A percentile compares a stretch with the other conserved stretches of the same genome.
phyloP scores from a whole-genome alignment of 2,113 vertebrate species.

The Mustela nigripes region DNA sequence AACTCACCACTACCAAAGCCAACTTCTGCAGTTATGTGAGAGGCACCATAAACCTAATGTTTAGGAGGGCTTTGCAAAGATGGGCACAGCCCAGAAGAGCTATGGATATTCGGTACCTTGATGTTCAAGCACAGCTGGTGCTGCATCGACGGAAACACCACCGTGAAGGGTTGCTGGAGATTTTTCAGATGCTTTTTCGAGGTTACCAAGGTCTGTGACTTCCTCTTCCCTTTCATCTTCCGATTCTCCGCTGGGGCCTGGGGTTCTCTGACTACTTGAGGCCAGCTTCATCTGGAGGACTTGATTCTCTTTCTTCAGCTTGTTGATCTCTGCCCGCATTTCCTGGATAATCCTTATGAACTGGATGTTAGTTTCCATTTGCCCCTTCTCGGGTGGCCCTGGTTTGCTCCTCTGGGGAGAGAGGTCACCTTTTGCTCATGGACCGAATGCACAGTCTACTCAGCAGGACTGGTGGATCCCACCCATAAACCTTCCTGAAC shows the following conservation, averaged over 20 bases:
- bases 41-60: neutral
- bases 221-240: neutral
- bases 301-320: slow-evolving; percentile 92
- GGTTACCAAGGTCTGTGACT: accelerated
- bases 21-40: neutral
- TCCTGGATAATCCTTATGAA: slow-evolving; percentile 92
- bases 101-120: slow-evolving; percentile 85
- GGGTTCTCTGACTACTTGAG: slow-evolving; percentile 16
- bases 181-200: accelerated
- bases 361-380: slow-evolving; percentile 90
- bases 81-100: neutral
- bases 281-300: slow-evolving; percentile 87
- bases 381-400: accelerated
- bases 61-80: neutral
- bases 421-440: neutral
- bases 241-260: neutral
- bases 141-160: slow-evolving; percentile 78
- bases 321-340: slow-evolving; percentile 93
- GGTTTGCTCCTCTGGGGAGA: neutral
- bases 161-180: slow-evolving; percentile 75
- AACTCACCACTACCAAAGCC: neutral
- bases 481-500: slow-evolving; percentile 65
- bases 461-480: accelerated
- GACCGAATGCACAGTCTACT: slow-evolving; percentile 29
- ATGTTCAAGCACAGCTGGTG: slow-evolving; percentile 79